Evolutionary conservation across 2,797 vertebrate species (phyloP).

Genomic region (Clarias platycephalus): DNA sequence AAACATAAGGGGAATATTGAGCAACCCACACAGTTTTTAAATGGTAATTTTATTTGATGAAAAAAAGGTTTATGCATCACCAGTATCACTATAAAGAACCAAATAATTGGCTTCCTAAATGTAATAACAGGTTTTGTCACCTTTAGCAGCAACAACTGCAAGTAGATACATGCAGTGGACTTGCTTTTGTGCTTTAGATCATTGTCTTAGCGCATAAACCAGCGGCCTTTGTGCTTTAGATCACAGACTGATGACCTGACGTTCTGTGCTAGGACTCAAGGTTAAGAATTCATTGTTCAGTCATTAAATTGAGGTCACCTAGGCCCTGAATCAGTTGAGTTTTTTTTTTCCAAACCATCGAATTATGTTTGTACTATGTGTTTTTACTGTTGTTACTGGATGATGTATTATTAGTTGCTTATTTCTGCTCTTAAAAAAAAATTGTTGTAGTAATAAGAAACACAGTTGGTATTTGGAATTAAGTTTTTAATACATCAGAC

Average conservation of each 20-base stretch:
- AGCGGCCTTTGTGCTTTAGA: background rate
- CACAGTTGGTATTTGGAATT: slow-evolving; percentile 17
- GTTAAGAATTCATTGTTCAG: background rate
- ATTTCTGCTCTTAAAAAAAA: background rate
- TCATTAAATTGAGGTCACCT: background rate
- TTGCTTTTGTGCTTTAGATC: background rate
- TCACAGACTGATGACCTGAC: background rate
- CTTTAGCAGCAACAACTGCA: no score
- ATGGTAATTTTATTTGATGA: no score
- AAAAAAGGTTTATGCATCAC: no score
- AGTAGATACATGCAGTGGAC: background rate
- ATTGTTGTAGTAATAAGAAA: background rate
- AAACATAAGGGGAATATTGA: no score
- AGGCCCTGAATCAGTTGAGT: background rate
- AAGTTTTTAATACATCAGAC: slow-evolving; percentile 38
- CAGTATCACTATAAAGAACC: no score
- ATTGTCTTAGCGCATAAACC: background rate
- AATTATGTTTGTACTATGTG: background rate
- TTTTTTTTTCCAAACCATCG: background rate
- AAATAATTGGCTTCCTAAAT: no score
- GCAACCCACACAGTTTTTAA: no score
- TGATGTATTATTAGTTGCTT: background rate
- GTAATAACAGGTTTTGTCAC: no score
- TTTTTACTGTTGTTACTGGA: background rate
- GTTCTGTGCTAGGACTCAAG: background rate